Evolutionary conservation across 2,113 vertebrate genomes (phyloP).

Genomic region (Megalops atlanticus): DNA sequence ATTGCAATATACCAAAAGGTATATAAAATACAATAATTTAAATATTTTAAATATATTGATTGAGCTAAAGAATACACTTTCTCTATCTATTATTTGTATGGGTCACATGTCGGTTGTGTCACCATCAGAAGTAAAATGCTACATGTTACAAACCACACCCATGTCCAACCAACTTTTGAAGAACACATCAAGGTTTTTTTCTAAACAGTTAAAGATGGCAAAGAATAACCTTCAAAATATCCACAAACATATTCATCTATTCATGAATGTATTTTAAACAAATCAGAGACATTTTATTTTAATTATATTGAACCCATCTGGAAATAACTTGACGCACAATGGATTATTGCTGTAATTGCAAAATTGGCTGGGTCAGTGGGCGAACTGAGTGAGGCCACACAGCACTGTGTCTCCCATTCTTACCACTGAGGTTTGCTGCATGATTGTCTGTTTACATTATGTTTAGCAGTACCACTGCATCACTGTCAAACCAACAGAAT

Average conservation of each 20-base stretch:
- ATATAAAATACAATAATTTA: too few relatives aligned
- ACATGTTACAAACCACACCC: background rate
- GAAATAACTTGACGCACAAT: background rate
- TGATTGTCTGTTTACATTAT: conserved; percentile 11
- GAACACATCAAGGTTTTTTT: background rate
- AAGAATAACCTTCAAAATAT: background rate
- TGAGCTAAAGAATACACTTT: too few relatives aligned
- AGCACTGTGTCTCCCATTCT: background rate
- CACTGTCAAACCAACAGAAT: conserved; percentile 12
- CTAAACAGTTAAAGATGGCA: background rate
- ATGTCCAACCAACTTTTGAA: background rate
- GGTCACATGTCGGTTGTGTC: background rate
- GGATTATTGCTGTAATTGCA: background rate
- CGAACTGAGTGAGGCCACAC: background rate
- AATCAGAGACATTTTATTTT: conserved; percentile 10
- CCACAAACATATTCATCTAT: background rate
- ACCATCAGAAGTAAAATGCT: background rate
- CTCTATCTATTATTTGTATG: too few relatives aligned
- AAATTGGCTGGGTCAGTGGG: background rate
- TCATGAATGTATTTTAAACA: background rate
- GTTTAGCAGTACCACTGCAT: conserved; percentile 8
- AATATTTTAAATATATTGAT: too few relatives aligned
- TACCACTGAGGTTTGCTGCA: background rate
- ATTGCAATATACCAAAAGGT: too few relatives aligned
- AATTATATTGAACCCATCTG: background rate